Evolutionary conservation across 2,888 invertebrate genomes (phyloP).

Genomic region (Catocala fraxini): DNA sequence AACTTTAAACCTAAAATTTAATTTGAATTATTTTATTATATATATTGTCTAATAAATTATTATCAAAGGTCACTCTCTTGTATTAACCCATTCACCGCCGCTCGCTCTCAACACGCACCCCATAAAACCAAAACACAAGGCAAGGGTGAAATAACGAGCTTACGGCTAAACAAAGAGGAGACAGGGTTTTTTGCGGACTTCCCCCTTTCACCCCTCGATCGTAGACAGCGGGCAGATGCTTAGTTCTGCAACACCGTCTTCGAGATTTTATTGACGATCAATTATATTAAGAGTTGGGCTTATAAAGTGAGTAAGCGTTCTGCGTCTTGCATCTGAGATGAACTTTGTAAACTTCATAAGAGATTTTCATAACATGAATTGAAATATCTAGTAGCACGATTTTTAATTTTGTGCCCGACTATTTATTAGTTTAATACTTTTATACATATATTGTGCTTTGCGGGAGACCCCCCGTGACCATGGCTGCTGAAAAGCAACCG

Average conservation of each 20-base stretch:
- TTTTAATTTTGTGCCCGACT: too few relatives aligned
- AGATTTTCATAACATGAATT: not conserved
- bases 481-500: too few relatives aligned
- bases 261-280: conserved; percentile 40
- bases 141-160: conserved; percentile 78
- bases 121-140: conserved; percentile 62
- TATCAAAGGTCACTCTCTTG: not conserved
- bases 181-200: conserved; percentile 51
- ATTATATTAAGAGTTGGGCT: conserved; percentile 20
- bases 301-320: conserved; percentile 6
- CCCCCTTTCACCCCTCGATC: conserved; percentile 30
- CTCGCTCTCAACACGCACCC: conserved; percentile 38
- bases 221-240: conserved; percentile 45
- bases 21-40: not conserved
- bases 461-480: too few relatives aligned
- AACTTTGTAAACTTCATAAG: not conserved
- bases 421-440: too few relatives aligned
- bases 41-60: not conserved
- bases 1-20: not conserved
- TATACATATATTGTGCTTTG: too few relatives aligned
- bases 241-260: conserved; percentile 32
- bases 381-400: too few relatives aligned
- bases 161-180: conserved; percentile 67
- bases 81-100: conserved; percentile 5
- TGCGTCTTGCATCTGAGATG: not conserved